Conservation (phyloP, 2,797 vertebrate genomes). For the Peromyscus nudipes region DNA sequence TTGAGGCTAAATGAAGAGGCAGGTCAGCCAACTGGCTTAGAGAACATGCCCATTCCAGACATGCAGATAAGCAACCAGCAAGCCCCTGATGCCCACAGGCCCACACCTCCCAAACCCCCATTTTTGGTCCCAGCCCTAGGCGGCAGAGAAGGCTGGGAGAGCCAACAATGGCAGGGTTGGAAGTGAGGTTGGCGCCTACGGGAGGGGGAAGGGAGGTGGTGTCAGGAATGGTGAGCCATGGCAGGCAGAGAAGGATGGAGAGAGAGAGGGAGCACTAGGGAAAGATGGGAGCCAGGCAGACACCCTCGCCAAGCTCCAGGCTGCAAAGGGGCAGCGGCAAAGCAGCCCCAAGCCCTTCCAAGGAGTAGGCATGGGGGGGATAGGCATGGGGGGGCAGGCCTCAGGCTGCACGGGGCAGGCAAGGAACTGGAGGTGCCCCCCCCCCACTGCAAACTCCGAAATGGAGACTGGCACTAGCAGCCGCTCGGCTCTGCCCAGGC, state of each 20-base stretch:
- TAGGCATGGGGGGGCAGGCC: background rate
- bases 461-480: conserved; percentile 84
- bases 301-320: conserved; percentile 21
- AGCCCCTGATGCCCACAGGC: conserved; percentile 19
- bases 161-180: conserved; percentile 69
- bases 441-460: conserved; percentile 68
- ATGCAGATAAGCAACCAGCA: background rate
- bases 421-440: conserved; percentile 49
- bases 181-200: conserved; percentile 72
- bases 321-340: conserved; percentile 53
- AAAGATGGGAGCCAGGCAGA: conserved; percentile 72
- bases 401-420: conserved; percentile 60
- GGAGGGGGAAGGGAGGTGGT: conserved; percentile 70
- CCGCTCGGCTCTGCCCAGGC: conserved; percentile 78
- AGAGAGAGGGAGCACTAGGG: background rate
- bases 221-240: conserved; percentile 79
- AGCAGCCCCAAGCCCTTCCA: background rate
- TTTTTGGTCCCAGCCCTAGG: conserved; percentile 44
- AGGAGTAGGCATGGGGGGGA: conserved; percentile 8
- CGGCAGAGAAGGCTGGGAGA: conserved; percentile 49
- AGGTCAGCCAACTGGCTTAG: background rate
- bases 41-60: background rate
- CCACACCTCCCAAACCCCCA: background rate
- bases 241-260: conserved; percentile 54
- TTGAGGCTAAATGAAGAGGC: background rate